Evolutionary conservation across 1,140 invertebrate species (phyloP), one percentile per base, ranked within the genome.

Genomic region (Philopotamus ludificatus): DNA sequence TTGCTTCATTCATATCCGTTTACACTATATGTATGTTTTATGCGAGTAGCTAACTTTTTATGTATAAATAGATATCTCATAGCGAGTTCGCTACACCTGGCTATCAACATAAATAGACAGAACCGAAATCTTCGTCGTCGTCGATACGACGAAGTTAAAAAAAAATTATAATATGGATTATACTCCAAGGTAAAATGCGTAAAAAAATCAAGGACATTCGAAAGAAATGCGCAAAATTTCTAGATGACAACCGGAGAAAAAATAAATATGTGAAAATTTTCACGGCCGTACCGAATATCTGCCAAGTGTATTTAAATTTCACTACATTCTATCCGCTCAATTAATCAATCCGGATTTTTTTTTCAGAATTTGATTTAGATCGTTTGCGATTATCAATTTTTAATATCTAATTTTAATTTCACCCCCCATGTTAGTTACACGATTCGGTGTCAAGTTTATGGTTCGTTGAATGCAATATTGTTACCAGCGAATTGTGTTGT

Each of bases 401-500:
- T 34, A 47, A 26, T 60, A 60, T 60, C 57, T 45, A 16, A 49
- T 47, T 60, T 60, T 9, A 9, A 20, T 47, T 4, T 7, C n/a
- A n/a, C n/a, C n/a, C n/a, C n/a, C 51, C 54, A 60, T 60, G 57
- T 41, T 21, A 47, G 41, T 60, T 42, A 21, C 4, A 34, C 21
- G 57, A 42, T 60, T 22, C 41, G 39, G 39, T 57, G 34, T 57
- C 57, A 18, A 26, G 22, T 60, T 60, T 42, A 22, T 25, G 57
- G 42, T 60, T 60, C 57, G 44, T 60, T 60, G 57, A 39, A 42
- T 60, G 23, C 57, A 60, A 60, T 60, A 60, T 60, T 60, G 57
- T 60, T 34, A 49, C 42, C 44, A 47, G 10, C 16, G 26, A 7
- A 28, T 23, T 26, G 25, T 23, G 18, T 26, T 23, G 20, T 16